Evolutionary conservation across 1,140 invertebrate species (phyloP).

Genomic region (Drosophila ficusphila): DNA sequence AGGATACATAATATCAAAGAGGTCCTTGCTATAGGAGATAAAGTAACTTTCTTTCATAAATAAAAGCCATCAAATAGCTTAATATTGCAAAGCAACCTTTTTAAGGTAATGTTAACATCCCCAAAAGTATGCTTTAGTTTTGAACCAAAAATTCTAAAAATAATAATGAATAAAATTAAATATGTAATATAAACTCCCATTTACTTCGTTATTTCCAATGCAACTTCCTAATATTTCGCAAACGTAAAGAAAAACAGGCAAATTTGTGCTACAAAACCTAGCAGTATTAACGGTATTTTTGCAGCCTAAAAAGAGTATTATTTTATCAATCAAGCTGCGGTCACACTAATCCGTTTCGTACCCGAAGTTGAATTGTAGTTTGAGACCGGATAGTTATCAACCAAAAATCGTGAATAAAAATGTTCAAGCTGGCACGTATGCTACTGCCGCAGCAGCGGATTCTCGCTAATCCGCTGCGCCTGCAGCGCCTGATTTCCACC

Average conservation of each 20-base stretch:
- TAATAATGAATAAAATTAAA: too few species aligned
- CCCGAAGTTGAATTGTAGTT: constrained; percentile 7
- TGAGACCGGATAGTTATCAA: neutral
- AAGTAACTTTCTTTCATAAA: too few species aligned
- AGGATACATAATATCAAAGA: too few species aligned
- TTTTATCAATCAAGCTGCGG: neutral
- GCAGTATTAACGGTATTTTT: neutral
- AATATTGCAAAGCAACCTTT: too few species aligned
- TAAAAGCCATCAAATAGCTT: too few species aligned
- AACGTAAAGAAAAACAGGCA: neutral
- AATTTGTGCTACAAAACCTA: neutral
- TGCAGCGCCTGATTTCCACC: constrained; percentile 60
- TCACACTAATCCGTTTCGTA: constrained; percentile 4
- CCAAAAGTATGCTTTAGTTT: too few species aligned
- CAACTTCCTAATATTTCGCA: too few species aligned
- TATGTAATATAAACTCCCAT: too few species aligned
- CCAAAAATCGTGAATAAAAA: constrained; percentile 20
- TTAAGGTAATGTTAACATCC: too few species aligned
- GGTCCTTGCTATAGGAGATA: too few species aligned
- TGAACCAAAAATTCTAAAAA: too few species aligned
- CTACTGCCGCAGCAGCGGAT: constrained; percentile 57
- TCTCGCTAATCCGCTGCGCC: constrained; percentile 8
- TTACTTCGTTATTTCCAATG: too few species aligned
- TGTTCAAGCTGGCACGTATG: constrained; percentile 60
- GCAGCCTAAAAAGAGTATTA: neutral